These are phyloP conservation scores for Acanthurus tractus DNA, from an alignment of 2,797 vertebrate genomes.

Conservation along the genomic window DNA sequence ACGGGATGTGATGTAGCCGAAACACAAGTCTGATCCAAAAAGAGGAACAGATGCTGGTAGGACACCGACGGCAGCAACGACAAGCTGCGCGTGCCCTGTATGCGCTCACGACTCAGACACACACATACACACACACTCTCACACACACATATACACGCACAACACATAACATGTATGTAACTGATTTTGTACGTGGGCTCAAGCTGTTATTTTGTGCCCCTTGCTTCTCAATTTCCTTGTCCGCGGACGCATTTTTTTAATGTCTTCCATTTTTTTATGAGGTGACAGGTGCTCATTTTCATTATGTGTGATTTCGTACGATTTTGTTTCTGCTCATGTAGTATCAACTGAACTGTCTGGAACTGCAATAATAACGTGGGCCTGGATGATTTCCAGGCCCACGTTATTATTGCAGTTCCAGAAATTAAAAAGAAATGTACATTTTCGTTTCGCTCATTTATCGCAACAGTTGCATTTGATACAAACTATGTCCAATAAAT, in stretches of 20 bases:
- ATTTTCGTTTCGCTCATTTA: not conserved
- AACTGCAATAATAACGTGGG: not conserved
- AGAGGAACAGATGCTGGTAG: conserved; percentile 67
- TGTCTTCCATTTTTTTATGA: not conserved
- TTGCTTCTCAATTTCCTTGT: not conserved
- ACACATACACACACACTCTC: not conserved
- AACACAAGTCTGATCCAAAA: conserved; percentile 51
- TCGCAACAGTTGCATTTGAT: not conserved
- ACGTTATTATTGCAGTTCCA: too few species aligned
- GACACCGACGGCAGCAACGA: conserved; percentile 61
- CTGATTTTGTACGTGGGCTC: conserved; percentile 27
- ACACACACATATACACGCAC: not conserved
- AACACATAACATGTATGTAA: conserved; percentile 9
- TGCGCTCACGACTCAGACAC: conserved; percentile 62
- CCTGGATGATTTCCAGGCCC: conserved; percentile 10
- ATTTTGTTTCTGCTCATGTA: conserved; percentile 5
- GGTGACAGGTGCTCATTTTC: conserved; percentile 12
- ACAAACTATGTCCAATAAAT: not conserved
- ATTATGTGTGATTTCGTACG: conserved; percentile 16
- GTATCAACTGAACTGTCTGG: conserved; percentile 3
- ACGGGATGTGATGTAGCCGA: conserved; percentile 58
- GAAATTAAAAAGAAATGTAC: too few species aligned
- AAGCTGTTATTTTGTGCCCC: conserved; percentile 2
- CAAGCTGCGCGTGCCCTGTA: conserved; percentile 73
- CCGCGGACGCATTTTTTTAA: not conserved